phyloP scores from a whole-genome alignment of 2,113 vertebrate species.

The Bombycilla garrulus region DNA sequence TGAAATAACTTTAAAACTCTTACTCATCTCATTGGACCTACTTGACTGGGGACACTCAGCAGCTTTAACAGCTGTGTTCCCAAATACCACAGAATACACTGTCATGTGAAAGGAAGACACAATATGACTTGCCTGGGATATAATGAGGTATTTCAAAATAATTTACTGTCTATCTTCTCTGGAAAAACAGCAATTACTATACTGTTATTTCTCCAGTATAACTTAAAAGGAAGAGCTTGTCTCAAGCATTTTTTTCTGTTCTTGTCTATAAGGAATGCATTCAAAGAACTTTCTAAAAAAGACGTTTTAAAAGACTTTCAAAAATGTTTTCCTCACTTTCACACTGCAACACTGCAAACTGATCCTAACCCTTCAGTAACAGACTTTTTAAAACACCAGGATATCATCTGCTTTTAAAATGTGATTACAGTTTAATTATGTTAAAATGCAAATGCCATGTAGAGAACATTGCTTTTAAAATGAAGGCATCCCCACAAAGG shows the following conservation, averaged over 20 bases:
- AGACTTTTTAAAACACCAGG: background rate
- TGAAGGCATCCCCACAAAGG: background rate
- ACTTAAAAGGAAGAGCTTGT: constrained; percentile 15
- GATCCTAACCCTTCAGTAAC: background rate
- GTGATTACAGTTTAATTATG: background rate
- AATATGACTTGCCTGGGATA: background rate
- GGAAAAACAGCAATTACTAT: constrained; percentile 41
- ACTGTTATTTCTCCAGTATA: background rate
- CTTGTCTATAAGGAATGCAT: background rate
- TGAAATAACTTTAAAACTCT: constrained; percentile 6
- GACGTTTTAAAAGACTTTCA: no score
- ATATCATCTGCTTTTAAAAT: background rate
- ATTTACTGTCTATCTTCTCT: background rate
- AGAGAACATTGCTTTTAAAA: background rate
- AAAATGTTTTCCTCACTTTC: background rate
- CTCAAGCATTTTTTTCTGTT: background rate
- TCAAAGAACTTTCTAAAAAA: background rate
- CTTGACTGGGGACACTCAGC: background rate
- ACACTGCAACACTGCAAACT: background rate
- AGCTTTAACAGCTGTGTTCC: background rate
- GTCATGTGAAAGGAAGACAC: background rate
- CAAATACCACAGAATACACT: background rate
- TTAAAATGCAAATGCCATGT: background rate
- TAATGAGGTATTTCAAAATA: constrained; percentile 44
- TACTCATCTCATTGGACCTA: background rate